Evolutionary conservation across 2,888 invertebrate genomes (phyloP).

Genomic region (Cryptus viduatorius): DNA sequence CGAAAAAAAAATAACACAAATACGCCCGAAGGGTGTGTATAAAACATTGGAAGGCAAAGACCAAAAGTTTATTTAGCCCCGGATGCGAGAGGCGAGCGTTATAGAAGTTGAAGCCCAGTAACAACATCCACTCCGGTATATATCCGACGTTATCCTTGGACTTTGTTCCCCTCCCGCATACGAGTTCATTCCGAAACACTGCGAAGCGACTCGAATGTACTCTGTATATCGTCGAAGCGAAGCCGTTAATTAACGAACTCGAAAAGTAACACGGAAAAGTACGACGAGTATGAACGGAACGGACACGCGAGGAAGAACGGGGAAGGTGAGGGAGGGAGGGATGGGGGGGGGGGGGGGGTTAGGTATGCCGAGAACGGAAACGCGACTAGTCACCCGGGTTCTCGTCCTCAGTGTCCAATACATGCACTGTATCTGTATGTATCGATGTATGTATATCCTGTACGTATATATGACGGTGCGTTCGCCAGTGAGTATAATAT

Average conservation of each 20-base stretch:
- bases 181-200: constrained; percentile 42
- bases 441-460: neutral
- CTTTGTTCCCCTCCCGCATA: constrained; percentile 33
- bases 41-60: constrained; percentile 8
- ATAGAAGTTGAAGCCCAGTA: constrained; percentile 7
- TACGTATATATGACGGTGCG: constrained; percentile 3
- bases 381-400: constrained; percentile 64
- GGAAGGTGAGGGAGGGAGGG: constrained; percentile 28
- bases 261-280: constrained; percentile 78
- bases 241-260: constrained; percentile 83
- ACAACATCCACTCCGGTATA: constrained; percentile 20
- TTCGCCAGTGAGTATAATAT: constrained; percentile 28
- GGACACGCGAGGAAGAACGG: constrained; percentile 67
- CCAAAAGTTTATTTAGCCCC: constrained; percentile 52
- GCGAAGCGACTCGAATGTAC: constrained; percentile 39
- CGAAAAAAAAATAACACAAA: neutral
- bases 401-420: constrained; percentile 16
- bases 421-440: constrained; percentile 8
- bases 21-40: neutral
- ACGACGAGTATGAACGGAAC: constrained; percentile 71
- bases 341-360: too few relatives aligned
- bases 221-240: constrained; percentile 59
- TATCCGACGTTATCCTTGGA: constrained; percentile 55
- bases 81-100: constrained; percentile 12
- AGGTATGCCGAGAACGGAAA: constrained; percentile 73